These are phyloP conservation scores for Pangasius krempfi DNA, from an alignment of 2,797 vertebrate species.

Conservation along the genomic window DNA sequence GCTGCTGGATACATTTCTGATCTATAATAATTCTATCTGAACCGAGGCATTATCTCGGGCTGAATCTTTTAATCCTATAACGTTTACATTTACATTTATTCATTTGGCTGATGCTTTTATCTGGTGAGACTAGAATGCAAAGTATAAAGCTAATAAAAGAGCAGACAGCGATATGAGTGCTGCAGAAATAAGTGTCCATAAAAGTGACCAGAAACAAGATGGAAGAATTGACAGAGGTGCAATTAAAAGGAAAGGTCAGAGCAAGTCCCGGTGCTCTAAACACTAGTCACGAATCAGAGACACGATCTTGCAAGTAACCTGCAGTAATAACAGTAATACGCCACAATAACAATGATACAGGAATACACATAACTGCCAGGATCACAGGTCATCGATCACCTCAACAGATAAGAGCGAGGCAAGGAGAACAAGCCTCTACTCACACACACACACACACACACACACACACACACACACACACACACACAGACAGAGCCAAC, in stretches of 20 bases:
- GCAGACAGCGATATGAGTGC: background rate
- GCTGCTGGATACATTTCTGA: background rate
- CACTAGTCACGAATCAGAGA: background rate
- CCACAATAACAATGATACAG: background rate
- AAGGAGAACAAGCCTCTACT: background rate
- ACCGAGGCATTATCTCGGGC: background rate
- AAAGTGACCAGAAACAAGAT: background rate
- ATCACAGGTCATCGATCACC: constrained; percentile 17
- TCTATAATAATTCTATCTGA: constrained; percentile 7
- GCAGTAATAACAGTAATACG: constrained; percentile 7
- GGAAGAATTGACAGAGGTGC: background rate
- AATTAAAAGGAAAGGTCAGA: constrained; percentile 21
- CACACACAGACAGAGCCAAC: background rate
- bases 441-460: background rate
- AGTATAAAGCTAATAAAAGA: background rate
- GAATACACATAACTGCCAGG: constrained; percentile 16
- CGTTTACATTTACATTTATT: constrained; percentile 14
- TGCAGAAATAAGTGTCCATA: background rate
- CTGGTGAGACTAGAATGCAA: background rate
- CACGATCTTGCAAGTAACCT: background rate
- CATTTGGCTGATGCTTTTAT: background rate
- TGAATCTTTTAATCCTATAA: constrained; percentile 14
- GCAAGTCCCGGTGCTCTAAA: background rate
- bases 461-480: background rate
- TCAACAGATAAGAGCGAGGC: constrained; percentile 15